Conservation (phyloP, 1,140 invertebrate species). For the Dendroctonus ponderosae region DNA sequence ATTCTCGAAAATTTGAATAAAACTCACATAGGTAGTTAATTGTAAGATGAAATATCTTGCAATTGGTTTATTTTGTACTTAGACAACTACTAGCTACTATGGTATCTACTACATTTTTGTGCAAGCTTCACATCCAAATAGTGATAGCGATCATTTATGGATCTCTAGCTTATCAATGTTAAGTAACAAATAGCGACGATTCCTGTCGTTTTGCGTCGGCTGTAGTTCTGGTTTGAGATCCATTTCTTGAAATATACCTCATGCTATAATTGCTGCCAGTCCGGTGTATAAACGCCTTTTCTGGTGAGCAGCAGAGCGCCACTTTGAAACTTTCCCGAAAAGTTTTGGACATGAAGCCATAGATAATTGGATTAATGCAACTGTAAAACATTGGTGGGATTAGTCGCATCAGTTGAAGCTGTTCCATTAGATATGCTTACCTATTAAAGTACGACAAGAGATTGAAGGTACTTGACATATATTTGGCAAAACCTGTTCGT, state of each 20-base stretch:
- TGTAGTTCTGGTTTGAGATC: conserved; percentile 45
- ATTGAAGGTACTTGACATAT: conserved; percentile 63
- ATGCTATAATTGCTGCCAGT: conserved; percentile 41
- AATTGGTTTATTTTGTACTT: no score
- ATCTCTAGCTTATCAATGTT: neutral
- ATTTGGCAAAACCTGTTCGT: conserved; percentile 59
- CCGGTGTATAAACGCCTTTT: conserved; percentile 20
- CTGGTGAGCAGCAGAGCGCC: conserved; percentile 44
- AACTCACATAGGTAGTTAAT: no score
- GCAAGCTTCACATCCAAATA: neutral
- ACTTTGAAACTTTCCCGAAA: conserved; percentile 65
- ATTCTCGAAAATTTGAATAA: no score
- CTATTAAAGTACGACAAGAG: conserved; percentile 70
- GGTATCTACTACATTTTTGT: no score
- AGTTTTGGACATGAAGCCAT: conserved; percentile 79
- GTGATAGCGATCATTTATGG: neutral
- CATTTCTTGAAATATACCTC: conserved; percentile 40
- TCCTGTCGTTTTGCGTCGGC: conserved; percentile 42
- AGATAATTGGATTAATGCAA: conserved; percentile 76
- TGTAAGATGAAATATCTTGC: no score
- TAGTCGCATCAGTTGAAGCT: neutral
- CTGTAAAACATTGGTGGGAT: conserved; percentile 50
- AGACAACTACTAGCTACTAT: no score
- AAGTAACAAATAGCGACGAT: conserved; percentile 21
- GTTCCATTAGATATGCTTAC: conserved; percentile 47